phyloP scores from a whole-genome alignment of 2,797 vertebrate species.

The Enteromius radiatus region DNA sequence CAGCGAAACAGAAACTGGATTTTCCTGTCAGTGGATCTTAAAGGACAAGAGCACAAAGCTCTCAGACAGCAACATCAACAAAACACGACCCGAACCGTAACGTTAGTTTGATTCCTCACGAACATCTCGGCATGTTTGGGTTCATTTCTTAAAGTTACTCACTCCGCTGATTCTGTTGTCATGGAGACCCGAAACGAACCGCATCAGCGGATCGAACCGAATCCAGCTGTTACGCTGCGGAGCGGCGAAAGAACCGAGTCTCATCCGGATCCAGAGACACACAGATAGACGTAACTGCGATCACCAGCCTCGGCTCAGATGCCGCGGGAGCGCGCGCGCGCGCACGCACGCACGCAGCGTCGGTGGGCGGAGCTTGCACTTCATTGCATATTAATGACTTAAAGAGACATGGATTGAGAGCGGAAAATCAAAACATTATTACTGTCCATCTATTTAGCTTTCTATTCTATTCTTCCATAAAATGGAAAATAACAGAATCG shows the following conservation, averaged over 20 bases:
- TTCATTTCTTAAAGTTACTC: not conserved
- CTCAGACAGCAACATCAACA: not conserved
- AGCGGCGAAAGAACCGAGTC: not conserved
- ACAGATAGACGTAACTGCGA: not conserved
- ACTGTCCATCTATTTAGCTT: too few relatives aligned
- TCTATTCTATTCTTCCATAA: too few relatives aligned
- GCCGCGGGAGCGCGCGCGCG: not conserved
- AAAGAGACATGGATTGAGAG: not conserved
- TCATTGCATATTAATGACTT: not conserved
- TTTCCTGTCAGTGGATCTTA: not conserved
- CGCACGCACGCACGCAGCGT: not conserved
- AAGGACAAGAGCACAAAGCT: not conserved
- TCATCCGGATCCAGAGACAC: not conserved
- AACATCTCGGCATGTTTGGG: not conserved
- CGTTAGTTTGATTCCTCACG: too few relatives aligned
- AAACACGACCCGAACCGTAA: not conserved
- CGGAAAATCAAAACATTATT: too few relatives aligned
- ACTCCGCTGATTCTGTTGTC: constrained; percentile 10
- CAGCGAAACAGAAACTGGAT: constrained; percentile 17
- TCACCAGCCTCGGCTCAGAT: not conserved
- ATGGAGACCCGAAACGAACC: constrained; percentile 12
- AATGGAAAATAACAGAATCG: too few relatives aligned
- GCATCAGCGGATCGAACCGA: not conserved
- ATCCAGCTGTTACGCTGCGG: not conserved
- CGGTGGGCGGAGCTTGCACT: constrained; percentile 2